Base-by-base conservation (phyloP, 2,888 invertebrate species). In the Cerceris ruficornis region DNA sequence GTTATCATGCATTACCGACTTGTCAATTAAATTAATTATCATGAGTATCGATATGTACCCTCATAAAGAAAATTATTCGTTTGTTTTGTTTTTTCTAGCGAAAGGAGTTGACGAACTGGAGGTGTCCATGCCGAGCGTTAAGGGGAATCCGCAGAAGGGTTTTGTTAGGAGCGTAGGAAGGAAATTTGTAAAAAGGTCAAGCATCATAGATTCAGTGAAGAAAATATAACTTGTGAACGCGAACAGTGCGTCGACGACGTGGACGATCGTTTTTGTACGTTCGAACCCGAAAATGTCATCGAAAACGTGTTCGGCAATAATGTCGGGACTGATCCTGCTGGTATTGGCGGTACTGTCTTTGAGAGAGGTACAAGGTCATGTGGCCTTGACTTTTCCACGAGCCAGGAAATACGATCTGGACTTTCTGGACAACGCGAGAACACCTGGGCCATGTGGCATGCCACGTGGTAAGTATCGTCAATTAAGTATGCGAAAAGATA, bases 371-470 rank as follows among this genome's bases (percentile, higher is more conserved):
- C 65, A 69, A 62, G 94, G 93, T 62, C 98, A 98, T 92, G 97
- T 98, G 52, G 96, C 97, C 9, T 93, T 98, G 68, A 98, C 97
- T 11, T 98, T 95, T 92, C 98, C 98, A 69, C 97, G 97, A 0
- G 98, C 98, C 0, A 94, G 98, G 88, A 95, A 95, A 90, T 97
- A 96, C 90, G 97, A 97, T 89, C 93, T 98, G 93, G 98, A 98
- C 93, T 98, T 98, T 93, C 94, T 98, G 93, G 98, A 98, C 92
- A 98, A 96, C 91, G 95, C 96, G 59, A 95, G 98, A 89, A 98
- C 98, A 43, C 96, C 96, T 88, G 96, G 96, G 78, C 98, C 98
- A 76, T 98, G 98, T 92, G 98, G 98, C 82, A 98, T 98, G 97
- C 98, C 98, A 39, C 86, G 86, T n/a, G 86, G 85, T 86, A 13